phyloP scores from a whole-genome alignment of 2,797 vertebrate species.

The Fistularia commersonii region DNA sequence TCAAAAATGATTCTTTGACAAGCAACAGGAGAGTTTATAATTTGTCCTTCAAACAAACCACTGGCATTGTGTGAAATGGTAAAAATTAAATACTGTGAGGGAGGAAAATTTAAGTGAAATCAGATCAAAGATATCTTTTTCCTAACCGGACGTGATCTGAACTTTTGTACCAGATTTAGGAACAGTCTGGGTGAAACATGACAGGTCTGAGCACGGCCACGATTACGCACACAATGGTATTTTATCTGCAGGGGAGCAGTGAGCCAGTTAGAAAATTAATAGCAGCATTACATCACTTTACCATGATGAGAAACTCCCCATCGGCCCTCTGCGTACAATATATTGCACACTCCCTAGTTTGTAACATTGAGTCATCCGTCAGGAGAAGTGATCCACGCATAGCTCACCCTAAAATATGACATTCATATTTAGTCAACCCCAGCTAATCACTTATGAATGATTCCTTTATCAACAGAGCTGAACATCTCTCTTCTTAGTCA shows the following conservation, averaged over 20 bases:
- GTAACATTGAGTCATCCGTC: constrained; percentile 33
- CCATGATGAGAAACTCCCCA: constrained; percentile 7
- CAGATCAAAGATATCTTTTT: no score
- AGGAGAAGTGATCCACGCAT: constrained; percentile 23
- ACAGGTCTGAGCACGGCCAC: constrained; percentile 3
- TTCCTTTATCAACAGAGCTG: background rate
- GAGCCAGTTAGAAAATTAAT: no score
- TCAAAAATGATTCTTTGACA: no score
- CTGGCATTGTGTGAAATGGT: no score
- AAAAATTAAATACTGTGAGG: no score
- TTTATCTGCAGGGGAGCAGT: constrained; percentile 2
- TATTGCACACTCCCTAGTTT: constrained; percentile 2
- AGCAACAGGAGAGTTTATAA: no score
- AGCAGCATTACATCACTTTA: constrained; percentile 9
- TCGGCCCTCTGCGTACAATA: constrained; percentile 1
- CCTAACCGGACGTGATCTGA: no score
- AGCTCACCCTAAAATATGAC: constrained; percentile 18
- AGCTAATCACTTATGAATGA: constrained; percentile 7
- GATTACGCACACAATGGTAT: background rate
- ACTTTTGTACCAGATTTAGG: no score
- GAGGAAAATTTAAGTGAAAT: no score
- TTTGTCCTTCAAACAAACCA: no score
- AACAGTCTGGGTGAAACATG: background rate
- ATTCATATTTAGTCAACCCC: background rate
- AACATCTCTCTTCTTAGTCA: constrained; percentile 19